phyloP scores from a whole-genome alignment of 53 echinoderm and acorn worm genomes.

The Holothuria scabra region DNA sequence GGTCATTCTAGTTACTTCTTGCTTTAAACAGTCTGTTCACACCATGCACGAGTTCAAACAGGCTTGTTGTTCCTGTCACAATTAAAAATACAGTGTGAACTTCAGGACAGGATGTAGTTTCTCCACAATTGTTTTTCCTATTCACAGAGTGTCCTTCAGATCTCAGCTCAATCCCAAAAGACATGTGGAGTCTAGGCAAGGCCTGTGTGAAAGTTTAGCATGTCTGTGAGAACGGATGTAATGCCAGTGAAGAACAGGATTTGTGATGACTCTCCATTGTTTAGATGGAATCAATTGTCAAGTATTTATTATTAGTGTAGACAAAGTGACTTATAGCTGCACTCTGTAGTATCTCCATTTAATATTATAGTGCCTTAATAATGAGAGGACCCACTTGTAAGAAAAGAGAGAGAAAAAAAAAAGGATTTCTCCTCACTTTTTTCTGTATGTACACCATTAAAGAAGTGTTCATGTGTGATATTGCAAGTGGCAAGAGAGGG shows the following conservation, averaged over 20 bases:
- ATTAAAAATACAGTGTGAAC: neutral
- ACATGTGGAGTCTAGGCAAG: conserved; percentile 44
- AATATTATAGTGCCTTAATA: conserved; percentile 24
- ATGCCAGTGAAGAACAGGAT: neutral
- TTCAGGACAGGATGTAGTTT: neutral
- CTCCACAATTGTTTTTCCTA: neutral
- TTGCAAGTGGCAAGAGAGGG: no score
- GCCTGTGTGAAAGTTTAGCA: conserved; percentile 42
- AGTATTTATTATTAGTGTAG: conserved; percentile 27
- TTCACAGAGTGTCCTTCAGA: conserved; percentile 62
- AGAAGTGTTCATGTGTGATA: no score
- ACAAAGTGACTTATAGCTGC: neutral
- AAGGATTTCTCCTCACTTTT: neutral
- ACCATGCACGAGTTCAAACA: no score
- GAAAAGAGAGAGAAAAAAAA: no score
- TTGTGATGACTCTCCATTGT: neutral
- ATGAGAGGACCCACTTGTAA: conserved; percentile 8
- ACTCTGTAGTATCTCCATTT: no score
- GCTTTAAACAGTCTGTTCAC: no score
- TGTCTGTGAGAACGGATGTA: conserved; percentile 11
- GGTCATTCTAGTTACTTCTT: no score
- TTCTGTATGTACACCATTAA: no score
- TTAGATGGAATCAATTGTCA: conserved; percentile 10
- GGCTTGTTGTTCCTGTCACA: neutral
- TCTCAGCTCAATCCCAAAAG: conserved; percentile 44